A percentile compares a stretch with the other conserved stretches of the same genome.
These are phyloP conservation scores for Himalopsyche phryganea DNA, from an alignment of 1,140 invertebrate genomes.

Conservation along the genomic window DNA sequence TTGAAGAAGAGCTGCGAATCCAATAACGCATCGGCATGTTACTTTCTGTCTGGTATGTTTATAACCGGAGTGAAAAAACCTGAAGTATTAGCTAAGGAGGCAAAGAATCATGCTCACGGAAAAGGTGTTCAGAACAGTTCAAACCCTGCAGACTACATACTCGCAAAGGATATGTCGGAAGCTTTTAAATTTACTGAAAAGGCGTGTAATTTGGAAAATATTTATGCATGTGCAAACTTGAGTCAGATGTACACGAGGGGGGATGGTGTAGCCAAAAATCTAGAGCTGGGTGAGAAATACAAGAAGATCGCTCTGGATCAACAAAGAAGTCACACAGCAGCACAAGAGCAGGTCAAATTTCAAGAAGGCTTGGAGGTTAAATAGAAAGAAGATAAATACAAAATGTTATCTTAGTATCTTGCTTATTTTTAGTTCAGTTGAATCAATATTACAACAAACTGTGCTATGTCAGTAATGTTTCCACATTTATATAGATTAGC, in stretches of 20 bases:
- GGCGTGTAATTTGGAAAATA: slow-evolving; percentile 76
- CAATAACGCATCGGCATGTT: slow-evolving; percentile 73
- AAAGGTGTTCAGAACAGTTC: slow-evolving; percentile 24
- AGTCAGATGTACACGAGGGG: slow-evolving; percentile 77
- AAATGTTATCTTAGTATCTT: too few relatives aligned
- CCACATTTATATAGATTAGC: too few relatives aligned
- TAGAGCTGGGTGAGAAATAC: slow-evolving; percentile 66
- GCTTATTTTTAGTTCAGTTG: too few relatives aligned
- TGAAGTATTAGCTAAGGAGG: slow-evolving; percentile 40
- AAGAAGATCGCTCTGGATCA: slow-evolving; percentile 67
- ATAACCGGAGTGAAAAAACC: slow-evolving; percentile 63
- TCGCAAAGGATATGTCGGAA: slow-evolving; percentile 69
- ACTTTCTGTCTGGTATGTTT: slow-evolving; percentile 74
- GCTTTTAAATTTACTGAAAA: slow-evolving; percentile 72
- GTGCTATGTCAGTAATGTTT: too few relatives aligned
- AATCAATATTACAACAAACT: too few relatives aligned
- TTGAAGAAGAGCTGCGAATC: slow-evolving; percentile 69
- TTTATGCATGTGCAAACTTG: slow-evolving; percentile 83
- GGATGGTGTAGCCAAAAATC: slow-evolving; percentile 69
- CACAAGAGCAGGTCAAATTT: slow-evolving; percentile 59
- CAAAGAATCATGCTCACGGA: slow-evolving; percentile 36
- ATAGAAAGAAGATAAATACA: too few relatives aligned
- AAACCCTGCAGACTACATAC: slow-evolving; percentile 46
- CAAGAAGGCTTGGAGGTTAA: slow-evolving; percentile 57
- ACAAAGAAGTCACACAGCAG: slow-evolving; percentile 59